Evolutionary conservation across 2,797 vertebrate genomes (phyloP).

Genomic region (Carcharodon carcharias): DNA sequence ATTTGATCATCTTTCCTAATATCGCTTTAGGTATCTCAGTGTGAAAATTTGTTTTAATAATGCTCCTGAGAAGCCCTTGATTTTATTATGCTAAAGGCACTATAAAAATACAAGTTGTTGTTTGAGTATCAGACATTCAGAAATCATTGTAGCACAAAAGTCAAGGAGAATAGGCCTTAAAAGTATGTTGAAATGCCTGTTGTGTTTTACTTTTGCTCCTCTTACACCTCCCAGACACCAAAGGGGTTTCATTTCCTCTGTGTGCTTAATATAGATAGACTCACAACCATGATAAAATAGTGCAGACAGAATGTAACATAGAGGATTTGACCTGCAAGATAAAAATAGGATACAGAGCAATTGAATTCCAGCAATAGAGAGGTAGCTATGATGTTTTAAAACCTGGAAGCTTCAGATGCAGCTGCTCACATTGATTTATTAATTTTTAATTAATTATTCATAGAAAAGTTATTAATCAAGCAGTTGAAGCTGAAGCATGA

Average conservation of each 20-base stretch:
- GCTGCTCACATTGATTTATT: neutral
- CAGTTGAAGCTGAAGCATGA: neutral
- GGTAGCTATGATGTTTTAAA: neutral
- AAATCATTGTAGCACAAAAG: neutral
- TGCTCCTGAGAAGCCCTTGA: neutral
- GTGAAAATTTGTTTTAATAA: neutral
- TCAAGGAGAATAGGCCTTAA: neutral
- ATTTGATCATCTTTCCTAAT: neutral
- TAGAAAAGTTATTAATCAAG: neutral
- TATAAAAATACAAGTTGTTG: neutral
- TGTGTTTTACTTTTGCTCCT: neutral
- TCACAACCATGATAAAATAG: neutral
- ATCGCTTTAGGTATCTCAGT: too few relatives aligned
- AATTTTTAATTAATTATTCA: constrained; percentile 20
- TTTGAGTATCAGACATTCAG: neutral
- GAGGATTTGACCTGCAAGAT: too few relatives aligned
- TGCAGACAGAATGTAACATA: neutral
- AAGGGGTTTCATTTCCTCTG: neutral
- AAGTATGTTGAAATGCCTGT: neutral
- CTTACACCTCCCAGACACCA: neutral
- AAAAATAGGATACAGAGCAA: neutral
- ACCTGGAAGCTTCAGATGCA: neutral
- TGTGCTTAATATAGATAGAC: neutral
- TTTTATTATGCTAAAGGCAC: neutral
- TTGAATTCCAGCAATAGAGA: neutral